Base-by-base conservation (phyloP, 2,113 vertebrate genomes). In the Caloenas nicobarica region DNA sequence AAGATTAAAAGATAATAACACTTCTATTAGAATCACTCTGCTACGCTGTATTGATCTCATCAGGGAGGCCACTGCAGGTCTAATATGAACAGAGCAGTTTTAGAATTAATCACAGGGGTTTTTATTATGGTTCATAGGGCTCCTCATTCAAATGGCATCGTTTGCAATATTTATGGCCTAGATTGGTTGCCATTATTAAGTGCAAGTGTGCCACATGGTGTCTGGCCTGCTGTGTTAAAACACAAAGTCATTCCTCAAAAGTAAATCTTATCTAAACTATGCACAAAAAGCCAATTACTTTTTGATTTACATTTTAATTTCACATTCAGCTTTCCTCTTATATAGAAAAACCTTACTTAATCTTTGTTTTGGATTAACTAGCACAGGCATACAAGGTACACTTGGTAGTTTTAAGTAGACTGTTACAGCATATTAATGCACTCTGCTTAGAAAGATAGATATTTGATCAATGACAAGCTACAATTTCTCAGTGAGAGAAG, bases 1-100 rank as follows among this genome's bases (percentile, higher is more conserved):
- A 97, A 98, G 98, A 98, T 98, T 98, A 98, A 98, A 98, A 98
- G 98, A 98, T 98, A 98, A 98, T 98, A 98, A 98, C 97, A 96
- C 96, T 98, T 98, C 98, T 98, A 97, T 98, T 98, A 98, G 98
- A 98, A 98, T 98, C 97, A 97, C 97, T 98, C 92, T 72, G 97
- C 97, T 97, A 97, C 95, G 96, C 98, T 96, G 97, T 98, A 98
- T 98, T 98, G 98, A 98, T 98, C 98, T 97, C 98, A 98, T 98
- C 98, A 98, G 98, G 98, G 97, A 98, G 97, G 97, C 97, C 97
- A 97, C 98, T 88, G 97, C 98, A 97, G 98, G 98, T 98, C 97
- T 97, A 96, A 98, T 98, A 98, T 92, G 98, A 98, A 97, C 97
- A 97, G 97, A 97, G 97, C 83, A 81, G 80, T 97, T 97, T 97